Base-by-base conservation (phyloP, 2,797 vertebrate genomes). In the Urosaurus nigricauda region DNA sequence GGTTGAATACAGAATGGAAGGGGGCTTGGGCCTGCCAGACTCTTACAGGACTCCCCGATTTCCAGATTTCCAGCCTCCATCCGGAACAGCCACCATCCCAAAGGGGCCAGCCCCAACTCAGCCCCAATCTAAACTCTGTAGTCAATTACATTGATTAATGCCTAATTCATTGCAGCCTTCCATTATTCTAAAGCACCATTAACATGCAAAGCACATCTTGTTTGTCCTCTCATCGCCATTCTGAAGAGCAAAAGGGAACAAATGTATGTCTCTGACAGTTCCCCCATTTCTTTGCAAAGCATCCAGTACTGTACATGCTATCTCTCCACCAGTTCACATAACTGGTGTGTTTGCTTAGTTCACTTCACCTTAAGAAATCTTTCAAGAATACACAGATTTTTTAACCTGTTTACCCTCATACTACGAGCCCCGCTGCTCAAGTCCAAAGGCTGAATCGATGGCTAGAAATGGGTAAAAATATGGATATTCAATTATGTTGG, bases 131-230 rank as follows among this genome's bases (percentile, higher is more conserved):
- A 21, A 84, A 71, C 63, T 71, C 84, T 32, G 53, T 29, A 81
- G n/a, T 81, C 40, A 75, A 51, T 73, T 65, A 53, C 83, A 65
- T 13, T 65, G 70, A 81, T 68, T 53, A 89, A 65, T 75, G 84
- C 47, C 56, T 53, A 68, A 82, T 86, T 89, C 79, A 82, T 82
- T 68, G 43, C 73, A 40, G 35, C 74, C 47, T 40, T n/a, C 88
- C 68, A 65, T 86, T 82, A 51, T 65, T 74, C 82, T n/a, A 53
- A 53, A 86, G 43, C 56, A 4, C 78, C 35, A 81, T 85, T 81
- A 75, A 53, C 26, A 85, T 89, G 77, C 77, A 65, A 32, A 56
- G n/a, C 68, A 74, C 77, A 85, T 82, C 70, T 75, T 75, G 82
- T 79, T 88, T 79, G n/a, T 58, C 74, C 58, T 65, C 70, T 24